These are phyloP conservation scores for Astreopora myriophthalma DNA, from an alignment of 64 coral and sea anemone genomes.

Conservation along the genomic window DNA sequence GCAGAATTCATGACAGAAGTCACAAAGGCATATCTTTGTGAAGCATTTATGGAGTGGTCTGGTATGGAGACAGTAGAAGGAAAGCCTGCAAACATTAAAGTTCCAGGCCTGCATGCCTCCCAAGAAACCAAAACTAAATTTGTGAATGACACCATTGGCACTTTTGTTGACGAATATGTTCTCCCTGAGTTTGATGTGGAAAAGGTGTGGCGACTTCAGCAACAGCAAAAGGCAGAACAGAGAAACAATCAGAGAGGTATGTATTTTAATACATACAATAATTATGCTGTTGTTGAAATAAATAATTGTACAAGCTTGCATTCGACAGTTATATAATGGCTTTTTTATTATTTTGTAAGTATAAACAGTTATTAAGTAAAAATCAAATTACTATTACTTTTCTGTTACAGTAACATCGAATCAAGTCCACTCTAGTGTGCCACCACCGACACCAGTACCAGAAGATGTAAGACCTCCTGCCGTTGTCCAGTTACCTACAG, in stretches of 20 bases:
- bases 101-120: neutral
- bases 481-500: too few species aligned
- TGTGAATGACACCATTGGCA: slow-evolving; percentile 28
- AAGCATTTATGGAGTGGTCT: neutral
- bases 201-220: slow-evolving; percentile 2
- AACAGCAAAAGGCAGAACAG: slow-evolving; percentile 7
- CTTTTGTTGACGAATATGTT: slow-evolving; percentile 55
- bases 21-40: slow-evolving; percentile 8
- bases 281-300: too few species aligned
- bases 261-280: too few species aligned
- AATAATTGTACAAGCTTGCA: too few species aligned
- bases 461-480: too few species aligned
- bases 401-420: too few species aligned
- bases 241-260: neutral
- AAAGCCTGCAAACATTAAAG: neutral
- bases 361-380: too few species aligned
- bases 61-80: neutral
- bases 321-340: too few species aligned
- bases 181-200: slow-evolving; percentile 66
- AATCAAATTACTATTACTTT: too few species aligned
- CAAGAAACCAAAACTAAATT: neutral
- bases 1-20: slow-evolving; percentile 6
- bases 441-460: too few species aligned
- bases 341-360: too few species aligned
- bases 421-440: too few species aligned